These are phyloP conservation scores for Andricus curvator DNA, from an alignment of 2,888 invertebrate species.

Conservation along the genomic window DNA sequence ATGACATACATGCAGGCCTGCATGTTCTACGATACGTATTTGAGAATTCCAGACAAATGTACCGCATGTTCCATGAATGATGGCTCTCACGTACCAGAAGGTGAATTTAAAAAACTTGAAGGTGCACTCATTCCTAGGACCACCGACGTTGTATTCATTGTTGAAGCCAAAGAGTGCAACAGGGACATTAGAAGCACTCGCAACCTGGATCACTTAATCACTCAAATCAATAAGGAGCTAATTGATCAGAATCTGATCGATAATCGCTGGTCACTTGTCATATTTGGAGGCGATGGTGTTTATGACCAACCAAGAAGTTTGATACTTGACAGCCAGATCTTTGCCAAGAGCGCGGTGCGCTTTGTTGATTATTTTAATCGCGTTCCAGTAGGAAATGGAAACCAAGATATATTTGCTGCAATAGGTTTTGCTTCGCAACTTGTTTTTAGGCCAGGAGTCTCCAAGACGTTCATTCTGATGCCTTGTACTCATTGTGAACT, in stretches of 20 bases:
- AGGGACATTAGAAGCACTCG: slow-evolving; percentile 83
- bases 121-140: slow-evolving; percentile 81
- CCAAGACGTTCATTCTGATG: slow-evolving; percentile 89
- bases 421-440: slow-evolving; percentile 86
- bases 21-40: slow-evolving; percentile 85
- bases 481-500: slow-evolving; percentile 89
- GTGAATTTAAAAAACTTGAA: slow-evolving; percentile 85
- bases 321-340: slow-evolving; percentile 85
- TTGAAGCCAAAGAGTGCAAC: slow-evolving; percentile 93
- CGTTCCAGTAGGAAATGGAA: slow-evolving; percentile 84
- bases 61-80: slow-evolving; percentile 87
- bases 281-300: slow-evolving; percentile 89
- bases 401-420: slow-evolving; percentile 87
- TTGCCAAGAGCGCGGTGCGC: slow-evolving; percentile 79
- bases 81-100: slow-evolving; percentile 84
- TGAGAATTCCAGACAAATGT: slow-evolving; percentile 90
- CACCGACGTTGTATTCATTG: slow-evolving; percentile 92
- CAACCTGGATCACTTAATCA: slow-evolving; percentile 85
- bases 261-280: slow-evolving; percentile 90
- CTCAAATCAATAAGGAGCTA: slow-evolving; percentile 85
- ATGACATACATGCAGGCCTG: slow-evolving; percentile 91
- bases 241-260: slow-evolving; percentile 82
- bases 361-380: slow-evolving; percentile 85
- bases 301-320: slow-evolving; percentile 87
- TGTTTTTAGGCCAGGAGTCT: slow-evolving; percentile 90